Evolutionary conservation across 2,797 vertebrate species (phyloP).

Genomic region (Hafferia zeledoni): DNA sequence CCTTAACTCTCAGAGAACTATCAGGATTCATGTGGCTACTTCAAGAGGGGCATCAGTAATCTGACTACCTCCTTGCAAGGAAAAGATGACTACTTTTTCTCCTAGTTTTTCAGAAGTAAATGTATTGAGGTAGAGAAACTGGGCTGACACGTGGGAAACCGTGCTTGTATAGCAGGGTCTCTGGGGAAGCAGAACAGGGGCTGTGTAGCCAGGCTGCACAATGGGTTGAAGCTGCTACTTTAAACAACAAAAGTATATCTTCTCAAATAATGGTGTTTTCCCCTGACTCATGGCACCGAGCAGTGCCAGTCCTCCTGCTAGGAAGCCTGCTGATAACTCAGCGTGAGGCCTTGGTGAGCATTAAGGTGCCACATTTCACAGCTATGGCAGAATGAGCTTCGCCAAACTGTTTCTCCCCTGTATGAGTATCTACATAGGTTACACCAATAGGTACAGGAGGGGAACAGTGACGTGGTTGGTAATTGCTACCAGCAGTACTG

Average conservation of each 20-base stretch:
- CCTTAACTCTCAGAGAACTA: neutral
- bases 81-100: neutral
- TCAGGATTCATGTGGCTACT: neutral
- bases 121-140: neutral
- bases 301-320: neutral
- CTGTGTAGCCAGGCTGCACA: neutral
- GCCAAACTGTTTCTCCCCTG: neutral
- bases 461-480: too few species aligned
- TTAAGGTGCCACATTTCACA: neutral
- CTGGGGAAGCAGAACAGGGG: neutral
- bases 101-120: neutral
- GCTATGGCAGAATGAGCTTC: neutral
- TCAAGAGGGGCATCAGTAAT: neutral
- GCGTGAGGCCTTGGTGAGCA: accelerated
- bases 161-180: neutral
- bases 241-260: neutral
- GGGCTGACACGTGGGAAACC: accelerated
- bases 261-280: neutral
- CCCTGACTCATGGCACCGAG: neutral
- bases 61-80: neutral
- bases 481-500: neutral
- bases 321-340: neutral
- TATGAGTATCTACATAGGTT: neutral
- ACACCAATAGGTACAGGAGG: neutral
- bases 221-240: neutral